Percentiles rank a stretch among this genome's conserved stretches.
phyloP scores from a whole-genome alignment of 2,113 vertebrate genomes.

The Petrocephalus microphthalmus region DNA sequence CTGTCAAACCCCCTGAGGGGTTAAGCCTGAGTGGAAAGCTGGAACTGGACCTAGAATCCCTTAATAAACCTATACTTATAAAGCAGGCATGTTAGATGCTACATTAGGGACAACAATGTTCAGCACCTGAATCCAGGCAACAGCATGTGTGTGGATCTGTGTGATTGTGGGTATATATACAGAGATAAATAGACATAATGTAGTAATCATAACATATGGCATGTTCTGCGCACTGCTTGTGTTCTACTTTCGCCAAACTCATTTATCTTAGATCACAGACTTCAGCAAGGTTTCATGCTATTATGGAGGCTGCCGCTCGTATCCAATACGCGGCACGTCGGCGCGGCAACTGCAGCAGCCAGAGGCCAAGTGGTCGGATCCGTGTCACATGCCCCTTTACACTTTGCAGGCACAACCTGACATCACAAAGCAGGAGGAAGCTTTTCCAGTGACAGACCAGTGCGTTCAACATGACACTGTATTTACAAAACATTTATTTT shows the following conservation, averaged over 20 bases:
- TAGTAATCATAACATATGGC: background rate
- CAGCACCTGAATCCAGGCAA: background rate
- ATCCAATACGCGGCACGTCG: background rate
- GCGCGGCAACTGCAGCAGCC: background rate
- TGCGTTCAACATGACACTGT: background rate
- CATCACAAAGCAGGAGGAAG: background rate
- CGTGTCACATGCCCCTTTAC: background rate
- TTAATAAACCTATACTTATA: background rate
- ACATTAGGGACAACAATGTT: background rate
- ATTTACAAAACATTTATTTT: background rate
- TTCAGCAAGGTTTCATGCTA: background rate
- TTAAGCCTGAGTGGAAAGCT: background rate
- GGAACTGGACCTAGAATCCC: background rate
- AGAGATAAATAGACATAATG: background rate
- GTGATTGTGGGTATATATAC: background rate
- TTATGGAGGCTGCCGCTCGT: background rate
- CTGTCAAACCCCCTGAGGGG: background rate
- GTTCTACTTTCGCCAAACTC: background rate
- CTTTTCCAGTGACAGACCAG: background rate
- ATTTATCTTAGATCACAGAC: background rate
- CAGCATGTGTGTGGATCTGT: background rate
- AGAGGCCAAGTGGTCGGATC: background rate
- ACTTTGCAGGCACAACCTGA: background rate
- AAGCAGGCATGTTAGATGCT: background rate
- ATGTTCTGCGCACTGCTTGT: background rate